Conservation (phyloP, 2,113 vertebrate species). For the Apistogramma diplotaenia region DNA sequence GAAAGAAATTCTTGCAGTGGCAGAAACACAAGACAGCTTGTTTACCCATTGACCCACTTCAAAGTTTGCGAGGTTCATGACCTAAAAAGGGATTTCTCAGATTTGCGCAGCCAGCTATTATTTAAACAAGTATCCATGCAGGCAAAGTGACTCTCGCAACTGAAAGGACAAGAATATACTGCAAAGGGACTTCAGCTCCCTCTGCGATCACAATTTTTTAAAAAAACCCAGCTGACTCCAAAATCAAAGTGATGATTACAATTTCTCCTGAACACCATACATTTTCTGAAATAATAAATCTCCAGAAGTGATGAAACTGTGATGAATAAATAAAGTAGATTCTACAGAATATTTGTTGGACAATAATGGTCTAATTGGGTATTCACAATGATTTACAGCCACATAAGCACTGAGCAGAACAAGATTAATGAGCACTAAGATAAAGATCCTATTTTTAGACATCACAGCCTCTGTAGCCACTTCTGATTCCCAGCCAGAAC, state of each 20-base stretch:
- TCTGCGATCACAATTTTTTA: neutral
- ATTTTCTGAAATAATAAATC: neutral
- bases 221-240: neutral
- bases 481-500: constrained; percentile 57
- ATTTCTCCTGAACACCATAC: neutral
- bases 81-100: neutral
- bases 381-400: neutral
- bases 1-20: neutral
- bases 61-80: neutral
- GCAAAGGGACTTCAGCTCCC: neutral
- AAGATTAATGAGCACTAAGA: neutral
- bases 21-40: neutral
- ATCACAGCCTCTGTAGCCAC: neutral
- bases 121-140: neutral
- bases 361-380: neutral
- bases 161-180: neutral
- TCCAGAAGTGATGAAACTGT: neutral
- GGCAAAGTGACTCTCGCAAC: neutral
- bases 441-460: constrained; percentile 12
- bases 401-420: neutral
- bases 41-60: neutral
- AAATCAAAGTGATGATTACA: neutral
- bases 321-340: neutral
- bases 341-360: neutral
- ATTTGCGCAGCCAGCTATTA: neutral